Conservation (phyloP, 1,140 invertebrate genomes). For the Tigriopus japonicus region DNA sequence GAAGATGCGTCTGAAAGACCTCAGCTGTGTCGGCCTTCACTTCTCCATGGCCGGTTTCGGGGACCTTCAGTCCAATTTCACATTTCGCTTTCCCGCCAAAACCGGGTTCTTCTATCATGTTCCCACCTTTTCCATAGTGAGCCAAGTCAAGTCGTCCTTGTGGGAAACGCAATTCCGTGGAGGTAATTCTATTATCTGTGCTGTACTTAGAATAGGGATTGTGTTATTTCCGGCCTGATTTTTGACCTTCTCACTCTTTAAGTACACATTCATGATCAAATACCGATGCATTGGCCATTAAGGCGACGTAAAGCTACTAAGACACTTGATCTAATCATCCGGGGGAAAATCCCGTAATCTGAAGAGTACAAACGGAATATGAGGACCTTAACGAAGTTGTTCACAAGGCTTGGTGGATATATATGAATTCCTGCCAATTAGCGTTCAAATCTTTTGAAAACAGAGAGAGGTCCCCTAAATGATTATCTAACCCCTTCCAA, state of each 20-base stretch:
- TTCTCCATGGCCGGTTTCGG: not conserved
- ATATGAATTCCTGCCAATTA: not conserved
- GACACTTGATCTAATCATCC: not conserved
- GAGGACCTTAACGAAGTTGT: not conserved
- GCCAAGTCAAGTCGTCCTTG: not conserved
- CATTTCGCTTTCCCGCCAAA: slow-evolving; percentile 3
- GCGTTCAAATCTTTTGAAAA: not conserved
- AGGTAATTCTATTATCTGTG: not conserved
- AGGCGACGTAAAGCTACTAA: not conserved
- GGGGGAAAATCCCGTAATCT: not conserved
- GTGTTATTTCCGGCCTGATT: not conserved
- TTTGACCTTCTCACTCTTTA: not conserved
- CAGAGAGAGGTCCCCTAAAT: not conserved
- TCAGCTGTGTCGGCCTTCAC: slow-evolving; percentile 1
- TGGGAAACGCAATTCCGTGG: not conserved
- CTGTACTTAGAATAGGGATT: not conserved
- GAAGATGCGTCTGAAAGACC: not conserved
- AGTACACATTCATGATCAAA: not conserved
- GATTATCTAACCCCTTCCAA: not conserved
- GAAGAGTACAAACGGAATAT: not conserved
- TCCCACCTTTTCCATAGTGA: not conserved
- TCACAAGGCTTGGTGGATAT: not conserved
- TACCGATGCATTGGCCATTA: not conserved
- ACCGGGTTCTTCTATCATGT: slow-evolving; percentile 1
- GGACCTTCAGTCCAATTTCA: slow-evolving; percentile 5